Evolutionary conservation across 2,888 invertebrate genomes (phyloP).

Genomic region (Coelopa pilipes): DNA sequence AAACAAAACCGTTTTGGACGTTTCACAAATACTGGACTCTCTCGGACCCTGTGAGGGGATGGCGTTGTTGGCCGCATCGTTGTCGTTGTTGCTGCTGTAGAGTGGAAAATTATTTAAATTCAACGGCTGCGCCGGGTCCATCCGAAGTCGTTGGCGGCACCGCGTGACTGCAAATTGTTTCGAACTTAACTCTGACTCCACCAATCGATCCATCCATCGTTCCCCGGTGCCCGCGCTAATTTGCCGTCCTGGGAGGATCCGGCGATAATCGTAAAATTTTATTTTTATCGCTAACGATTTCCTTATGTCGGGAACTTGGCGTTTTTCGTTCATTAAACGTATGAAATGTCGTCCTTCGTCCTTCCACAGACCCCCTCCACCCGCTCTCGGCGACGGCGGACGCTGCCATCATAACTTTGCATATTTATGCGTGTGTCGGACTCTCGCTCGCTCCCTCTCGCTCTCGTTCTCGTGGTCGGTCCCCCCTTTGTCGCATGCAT

Average conservation of each 20-base stretch:
- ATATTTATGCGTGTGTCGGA: not conserved
- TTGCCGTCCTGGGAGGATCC: not conserved
- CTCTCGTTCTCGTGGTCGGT: not conserved
- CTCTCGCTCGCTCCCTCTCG: not conserved
- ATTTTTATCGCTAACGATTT: constrained; percentile 60
- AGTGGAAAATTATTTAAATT: constrained; percentile 10
- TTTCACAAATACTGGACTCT: too few relatives aligned
- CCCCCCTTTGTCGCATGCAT: not conserved
- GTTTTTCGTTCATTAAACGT: constrained; percentile 35
- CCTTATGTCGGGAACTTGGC: constrained; percentile 45
- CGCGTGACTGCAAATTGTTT: not conserved
- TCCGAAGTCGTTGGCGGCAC: not conserved
- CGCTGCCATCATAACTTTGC: too few relatives aligned
- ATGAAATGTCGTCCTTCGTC: constrained; percentile 27
- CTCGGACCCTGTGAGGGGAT: too few relatives aligned
- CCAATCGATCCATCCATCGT: not conserved
- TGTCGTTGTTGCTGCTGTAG: not conserved
- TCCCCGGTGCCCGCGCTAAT: not conserved
- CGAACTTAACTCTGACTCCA: not conserved
- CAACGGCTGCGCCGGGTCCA: not conserved
- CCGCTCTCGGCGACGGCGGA: not conserved
- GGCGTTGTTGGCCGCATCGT: too few relatives aligned
- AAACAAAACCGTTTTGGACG: too few relatives aligned
- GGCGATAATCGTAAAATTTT: constrained; percentile 58
- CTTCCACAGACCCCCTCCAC: constrained; percentile 11